Conservation (phyloP, 2,888 invertebrate species). For the Apantesis nais region DNA sequence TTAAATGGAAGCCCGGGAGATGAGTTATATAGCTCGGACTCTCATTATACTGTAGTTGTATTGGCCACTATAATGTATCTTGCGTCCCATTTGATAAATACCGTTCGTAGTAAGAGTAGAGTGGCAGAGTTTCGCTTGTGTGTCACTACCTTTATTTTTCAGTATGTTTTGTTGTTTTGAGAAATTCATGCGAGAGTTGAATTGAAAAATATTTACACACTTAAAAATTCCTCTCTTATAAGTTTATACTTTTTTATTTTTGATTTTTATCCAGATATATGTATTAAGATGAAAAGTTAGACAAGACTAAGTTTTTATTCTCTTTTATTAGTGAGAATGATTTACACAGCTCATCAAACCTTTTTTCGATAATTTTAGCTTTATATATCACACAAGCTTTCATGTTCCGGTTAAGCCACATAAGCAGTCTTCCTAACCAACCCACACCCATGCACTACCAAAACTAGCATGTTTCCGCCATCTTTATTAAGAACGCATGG, state of each 20-base stretch:
- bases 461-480: constrained; percentile 76
- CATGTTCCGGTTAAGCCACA: constrained; percentile 40
- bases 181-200: constrained; percentile 5
- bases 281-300: background rate
- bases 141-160: constrained; percentile 27
- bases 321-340: background rate
- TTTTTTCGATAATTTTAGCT: background rate
- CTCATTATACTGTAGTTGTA: constrained; percentile 75
- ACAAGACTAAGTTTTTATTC: too few species aligned
- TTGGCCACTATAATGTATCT: constrained; percentile 68
- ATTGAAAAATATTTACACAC: constrained; percentile 2
- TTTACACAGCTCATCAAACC: background rate
- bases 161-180: constrained; percentile 25
- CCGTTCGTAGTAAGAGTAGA: constrained; percentile 38
- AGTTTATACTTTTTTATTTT: background rate
- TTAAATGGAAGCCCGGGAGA: constrained; percentile 79
- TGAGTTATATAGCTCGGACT: constrained; percentile 79
- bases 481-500: constrained; percentile 85
- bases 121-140: constrained; percentile 37
- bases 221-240: background rate
- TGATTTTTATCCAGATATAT: background rate
- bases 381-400: constrained; percentile 25
- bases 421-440: constrained; percentile 51
- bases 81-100: constrained; percentile 71
- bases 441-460: constrained; percentile 64